These are phyloP conservation scores for Oceanites oceanicus DNA, from an alignment of 2,113 vertebrate genomes.

Conservation along the genomic window DNA sequence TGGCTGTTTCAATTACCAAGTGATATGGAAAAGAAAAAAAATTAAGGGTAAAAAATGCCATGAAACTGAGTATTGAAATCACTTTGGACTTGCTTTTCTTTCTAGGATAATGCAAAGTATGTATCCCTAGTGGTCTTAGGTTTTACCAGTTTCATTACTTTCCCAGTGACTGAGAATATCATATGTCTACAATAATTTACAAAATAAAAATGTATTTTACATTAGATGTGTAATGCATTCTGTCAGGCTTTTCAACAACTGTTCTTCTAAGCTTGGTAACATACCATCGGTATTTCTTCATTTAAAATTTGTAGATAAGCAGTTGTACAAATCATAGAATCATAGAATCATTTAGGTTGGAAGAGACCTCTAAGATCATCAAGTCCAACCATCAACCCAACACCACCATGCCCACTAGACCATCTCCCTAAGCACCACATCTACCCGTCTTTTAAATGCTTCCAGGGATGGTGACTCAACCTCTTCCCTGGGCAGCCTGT, in stretches of 20 bases:
- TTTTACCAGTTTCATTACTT: neutral
- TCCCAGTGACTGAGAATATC: neutral
- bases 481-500: too few relatives aligned
- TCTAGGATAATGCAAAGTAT: neutral
- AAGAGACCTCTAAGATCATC: too few relatives aligned
- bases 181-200: neutral
- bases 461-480: too few relatives aligned
- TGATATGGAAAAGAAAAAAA: fast-evolving
- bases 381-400: too few relatives aligned
- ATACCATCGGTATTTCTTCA: neutral
- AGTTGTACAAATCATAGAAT: too few relatives aligned
- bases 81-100: neutral
- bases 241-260: neutral
- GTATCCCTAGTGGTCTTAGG: neutral
- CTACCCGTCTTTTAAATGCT: too few relatives aligned
- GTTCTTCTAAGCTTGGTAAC: neutral
- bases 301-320: neutral
- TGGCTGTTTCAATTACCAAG: neutral
- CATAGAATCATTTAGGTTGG: too few relatives aligned
- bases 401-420: too few relatives aligned
- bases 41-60: neutral
- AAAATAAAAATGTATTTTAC: neutral
- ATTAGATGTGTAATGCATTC: neutral
- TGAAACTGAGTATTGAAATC: neutral
- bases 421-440: too few relatives aligned